A percentile compares a stretch with the other conserved stretches of the same genome.
Conservation (phyloP, 2,113 vertebrate species). For the Mionectes macconnelli region DNA sequence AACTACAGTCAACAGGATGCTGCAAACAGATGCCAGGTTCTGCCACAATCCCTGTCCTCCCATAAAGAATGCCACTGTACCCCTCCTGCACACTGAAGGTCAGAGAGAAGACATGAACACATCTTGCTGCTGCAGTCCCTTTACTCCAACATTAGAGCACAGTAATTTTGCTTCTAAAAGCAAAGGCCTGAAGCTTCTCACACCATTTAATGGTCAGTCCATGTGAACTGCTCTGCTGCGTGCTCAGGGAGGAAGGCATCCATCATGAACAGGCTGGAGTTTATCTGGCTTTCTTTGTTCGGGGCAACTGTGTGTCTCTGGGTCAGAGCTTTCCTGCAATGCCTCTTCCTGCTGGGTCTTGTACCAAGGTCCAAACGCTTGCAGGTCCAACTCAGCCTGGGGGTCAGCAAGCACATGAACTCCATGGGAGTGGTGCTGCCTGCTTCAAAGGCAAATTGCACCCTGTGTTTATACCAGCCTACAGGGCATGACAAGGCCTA, state of each 20-base stretch:
- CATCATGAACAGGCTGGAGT: background rate
- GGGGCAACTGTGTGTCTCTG: background rate
- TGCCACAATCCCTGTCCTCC: background rate
- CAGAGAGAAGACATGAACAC: background rate
- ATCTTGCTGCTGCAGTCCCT: background rate
- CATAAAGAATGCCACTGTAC: background rate
- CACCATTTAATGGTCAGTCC: background rate
- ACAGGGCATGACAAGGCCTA: constrained; percentile 11
- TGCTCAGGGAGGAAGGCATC: background rate
- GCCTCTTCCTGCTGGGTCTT: background rate
- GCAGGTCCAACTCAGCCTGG: fast-evolving
- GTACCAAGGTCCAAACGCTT: background rate
- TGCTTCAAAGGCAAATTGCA: constrained; percentile 6
- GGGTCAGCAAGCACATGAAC: background rate
- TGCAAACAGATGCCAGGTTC: background rate
- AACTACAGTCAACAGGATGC: background rate
- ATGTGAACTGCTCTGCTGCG: background rate
- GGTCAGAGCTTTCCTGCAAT: background rate
- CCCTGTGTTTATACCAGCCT: background rate
- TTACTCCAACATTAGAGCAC: background rate
- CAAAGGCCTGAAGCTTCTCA: background rate
- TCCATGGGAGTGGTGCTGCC: background rate
- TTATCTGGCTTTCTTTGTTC: background rate
- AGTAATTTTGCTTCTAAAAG: background rate
- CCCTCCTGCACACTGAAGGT: background rate